Evolutionary conservation across 1,140 invertebrate genomes (phyloP).

Genomic region (Goniozus legneri): DNA sequence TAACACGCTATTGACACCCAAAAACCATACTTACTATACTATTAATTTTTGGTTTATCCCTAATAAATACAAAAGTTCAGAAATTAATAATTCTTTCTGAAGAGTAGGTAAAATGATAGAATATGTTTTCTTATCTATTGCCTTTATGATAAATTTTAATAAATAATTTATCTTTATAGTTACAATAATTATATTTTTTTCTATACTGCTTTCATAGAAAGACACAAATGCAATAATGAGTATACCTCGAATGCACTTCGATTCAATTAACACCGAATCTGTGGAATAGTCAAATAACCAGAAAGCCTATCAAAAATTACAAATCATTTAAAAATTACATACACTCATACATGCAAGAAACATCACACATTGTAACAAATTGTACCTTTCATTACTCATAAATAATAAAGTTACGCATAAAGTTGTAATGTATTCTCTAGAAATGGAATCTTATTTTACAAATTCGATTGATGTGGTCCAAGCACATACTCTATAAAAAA

Average conservation of each 20-base stretch:
- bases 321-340: constrained; percentile 12
- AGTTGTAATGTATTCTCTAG: constrained; percentile 14
- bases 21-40: no score
- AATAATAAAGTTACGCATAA: constrained; percentile 27
- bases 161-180: constrained; percentile 20
- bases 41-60: no score
- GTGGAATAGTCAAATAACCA: constrained; percentile 7
- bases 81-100: no score
- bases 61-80: no score
- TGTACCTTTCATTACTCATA: constrained; percentile 19
- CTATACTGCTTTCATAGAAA: constrained; percentile 7
- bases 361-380: constrained; percentile 15
- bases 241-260: constrained; percentile 9
- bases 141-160: constrained; percentile 21
- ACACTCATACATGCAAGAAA: constrained; percentile 16
- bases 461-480: constrained; percentile 18
- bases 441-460: constrained; percentile 16
- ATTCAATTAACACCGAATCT: constrained; percentile 4
- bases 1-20: no score
- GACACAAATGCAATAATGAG: constrained; percentile 13
- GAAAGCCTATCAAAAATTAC: constrained; percentile 14
- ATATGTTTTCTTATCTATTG: no score
- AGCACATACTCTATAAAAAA: constrained; percentile 1
- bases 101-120: no score
- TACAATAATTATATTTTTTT: constrained; percentile 7